A percentile compares a stretch with the other conserved stretches of the same genome.
Conservation (phyloP, 2,888 invertebrate species). For the Xanthorhoe spadicearia region DNA sequence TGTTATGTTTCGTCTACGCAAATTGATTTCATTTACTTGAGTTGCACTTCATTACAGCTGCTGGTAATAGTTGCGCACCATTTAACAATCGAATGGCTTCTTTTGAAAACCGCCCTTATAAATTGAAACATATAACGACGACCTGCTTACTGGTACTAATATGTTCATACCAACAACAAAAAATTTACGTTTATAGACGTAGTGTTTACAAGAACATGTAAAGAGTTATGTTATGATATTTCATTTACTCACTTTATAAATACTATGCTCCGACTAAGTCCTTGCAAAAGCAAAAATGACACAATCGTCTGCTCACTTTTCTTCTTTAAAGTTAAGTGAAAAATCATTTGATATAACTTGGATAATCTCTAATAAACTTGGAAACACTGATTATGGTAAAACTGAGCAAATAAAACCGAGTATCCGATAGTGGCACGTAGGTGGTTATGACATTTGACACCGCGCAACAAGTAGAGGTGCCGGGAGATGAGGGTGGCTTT, state of each 20-base stretch:
- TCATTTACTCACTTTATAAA: too few relatives aligned
- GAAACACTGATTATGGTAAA: constrained; percentile 36
- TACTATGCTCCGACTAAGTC: too few relatives aligned
- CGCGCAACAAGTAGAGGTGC: constrained; percentile 70
- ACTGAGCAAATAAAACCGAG: constrained; percentile 57
- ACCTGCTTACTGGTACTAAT: not conserved
- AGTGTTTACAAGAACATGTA: too few relatives aligned
- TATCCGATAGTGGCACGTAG: constrained; percentile 70
- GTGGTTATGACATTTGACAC: constrained; percentile 75
- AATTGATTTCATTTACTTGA: constrained; percentile 52
- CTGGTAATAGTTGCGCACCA: constrained; percentile 34
- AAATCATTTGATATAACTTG: constrained; percentile 4
- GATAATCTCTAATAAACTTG: constrained; percentile 26
- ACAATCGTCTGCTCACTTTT: too few relatives aligned
- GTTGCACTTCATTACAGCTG: constrained; percentile 46
- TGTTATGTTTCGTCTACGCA: constrained; percentile 38
- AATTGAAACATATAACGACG: not conserved
- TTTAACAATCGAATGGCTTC: constrained; percentile 40
- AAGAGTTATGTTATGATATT: too few relatives aligned
- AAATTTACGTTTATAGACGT: too few relatives aligned
- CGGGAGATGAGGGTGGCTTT: constrained; percentile 10
- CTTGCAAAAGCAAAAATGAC: too few relatives aligned
- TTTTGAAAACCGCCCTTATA: not conserved
- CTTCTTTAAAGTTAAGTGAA: too few relatives aligned
- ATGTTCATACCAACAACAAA: not conserved